Base-by-base conservation (phyloP, 2,113 vertebrate genomes). In the Trochalopteron elliotii region DNA sequence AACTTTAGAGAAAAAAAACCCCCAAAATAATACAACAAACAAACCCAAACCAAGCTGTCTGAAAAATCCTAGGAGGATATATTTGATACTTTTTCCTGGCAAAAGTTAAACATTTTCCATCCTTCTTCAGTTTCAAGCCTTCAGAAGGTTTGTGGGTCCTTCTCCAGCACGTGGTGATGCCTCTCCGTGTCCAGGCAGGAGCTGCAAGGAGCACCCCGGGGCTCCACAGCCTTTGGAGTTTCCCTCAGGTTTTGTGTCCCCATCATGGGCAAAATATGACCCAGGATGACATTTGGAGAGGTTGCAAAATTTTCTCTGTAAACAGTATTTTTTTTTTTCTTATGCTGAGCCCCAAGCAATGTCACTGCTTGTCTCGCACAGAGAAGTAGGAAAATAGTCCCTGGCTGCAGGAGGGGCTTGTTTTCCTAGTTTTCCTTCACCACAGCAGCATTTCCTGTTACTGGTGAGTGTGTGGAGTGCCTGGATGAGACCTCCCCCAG, bases 71-170 rank as follows among this genome's bases (percentile, higher is more conserved):
- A 30, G 23, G 90, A 96, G 95, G 83, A 80, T 83, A 80, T 42
- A 86, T 83, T 94, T 96, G 96, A 97, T 94, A 88, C 89, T 92
- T 94, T 96, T 96, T 95, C 92, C 95, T 97, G 96, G 96, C 95
- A 95, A 53, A 93, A 88, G 74, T 42, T 22, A 31, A 86, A 9
- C 40, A 90, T 82, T 96, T 97, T 97, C 95, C 95, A 94, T 96
- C 85, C 85, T 90, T 40, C 94, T 95, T 94, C n/a, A 21, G 76
- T 97, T 97, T 90, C 88, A 69, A 80, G 67, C 33, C 71, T 49
- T 61, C 37, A 5, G 64, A 90, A 88, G 79, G 88, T 83, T 83
- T 57, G 13, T 9, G 72, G 86, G 67, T 83, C 67, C 67, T 56
- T 22, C 76, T 57, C 23, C 4, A 37, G 91, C 83, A 28, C 74